A percentile compares a stretch with the other conserved stretches of the same genome.
These are phyloP conservation scores for Linyphia triangularis DNA, from an alignment of 2,888 invertebrate species.

Conservation along the genomic window DNA sequence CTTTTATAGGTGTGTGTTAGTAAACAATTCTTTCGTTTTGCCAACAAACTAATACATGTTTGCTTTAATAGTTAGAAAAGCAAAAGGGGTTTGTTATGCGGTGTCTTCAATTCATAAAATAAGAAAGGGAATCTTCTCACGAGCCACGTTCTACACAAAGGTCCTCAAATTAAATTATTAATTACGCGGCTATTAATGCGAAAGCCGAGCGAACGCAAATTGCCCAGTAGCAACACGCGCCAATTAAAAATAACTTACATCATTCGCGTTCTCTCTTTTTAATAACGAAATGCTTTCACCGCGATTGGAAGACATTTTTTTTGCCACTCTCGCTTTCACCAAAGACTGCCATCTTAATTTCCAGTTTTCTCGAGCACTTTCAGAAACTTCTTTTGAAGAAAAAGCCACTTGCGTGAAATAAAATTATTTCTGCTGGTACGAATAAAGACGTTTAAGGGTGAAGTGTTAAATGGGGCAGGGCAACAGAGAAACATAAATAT, in stretches of 20 bases:
- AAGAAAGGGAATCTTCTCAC: not conserved
- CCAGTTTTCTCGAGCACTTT: not conserved
- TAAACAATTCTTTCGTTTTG: too few species aligned
- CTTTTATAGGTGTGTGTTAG: too few species aligned
- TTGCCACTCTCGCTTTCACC: too few species aligned
- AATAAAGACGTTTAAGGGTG: slow-evolving; percentile 26
- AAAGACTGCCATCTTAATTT: slow-evolving; percentile 34
- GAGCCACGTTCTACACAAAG: not conserved
- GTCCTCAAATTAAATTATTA: slow-evolving; percentile 67
- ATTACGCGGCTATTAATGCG: slow-evolving; percentile 56
- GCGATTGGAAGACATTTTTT: slow-evolving; percentile 48
- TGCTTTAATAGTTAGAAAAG: too few species aligned
- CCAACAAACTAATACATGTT: too few species aligned
- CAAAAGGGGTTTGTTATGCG: too few species aligned
- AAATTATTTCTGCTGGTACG: slow-evolving; percentile 55
- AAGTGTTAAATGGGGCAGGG: slow-evolving; percentile 52
- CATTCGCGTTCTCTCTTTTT: slow-evolving; percentile 52
- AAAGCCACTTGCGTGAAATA: slow-evolving; percentile 40
- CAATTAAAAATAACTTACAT: slow-evolving; percentile 69
- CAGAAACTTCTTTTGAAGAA: slow-evolving; percentile 26
- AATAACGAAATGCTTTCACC: slow-evolving; percentile 67
- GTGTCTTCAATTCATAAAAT: too few species aligned
- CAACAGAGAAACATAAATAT: slow-evolving; percentile 47
- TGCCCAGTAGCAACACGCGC: slow-evolving; percentile 31
- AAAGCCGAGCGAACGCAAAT: slow-evolving; percentile 27